phyloP scores from a whole-genome alignment of 2,113 vertebrate species.

The Corythoichthys haematopterus region DNA sequence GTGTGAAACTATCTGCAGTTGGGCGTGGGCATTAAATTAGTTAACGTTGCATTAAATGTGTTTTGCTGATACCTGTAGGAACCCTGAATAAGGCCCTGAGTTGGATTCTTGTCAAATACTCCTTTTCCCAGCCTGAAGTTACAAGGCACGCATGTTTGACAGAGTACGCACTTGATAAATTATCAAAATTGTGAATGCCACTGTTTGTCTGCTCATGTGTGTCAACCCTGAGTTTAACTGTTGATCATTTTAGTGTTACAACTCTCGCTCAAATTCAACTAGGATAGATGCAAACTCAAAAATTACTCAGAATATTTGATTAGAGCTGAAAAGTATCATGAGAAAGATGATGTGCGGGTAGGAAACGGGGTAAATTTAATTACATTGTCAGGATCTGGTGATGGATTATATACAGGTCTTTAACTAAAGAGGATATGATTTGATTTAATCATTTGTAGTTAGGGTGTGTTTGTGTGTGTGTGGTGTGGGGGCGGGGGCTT shows the following conservation, averaged over 20 bases:
- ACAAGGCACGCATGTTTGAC: neutral
- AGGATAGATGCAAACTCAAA: neutral
- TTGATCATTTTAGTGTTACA: neutral
- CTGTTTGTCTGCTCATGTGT: neutral
- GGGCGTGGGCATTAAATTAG: too few species aligned
- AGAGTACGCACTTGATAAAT: neutral
- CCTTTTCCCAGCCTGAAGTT: neutral
- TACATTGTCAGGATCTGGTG: constrained; percentile 2
- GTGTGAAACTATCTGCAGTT: too few species aligned
- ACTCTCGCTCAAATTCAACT: neutral
- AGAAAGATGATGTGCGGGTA: neutral
- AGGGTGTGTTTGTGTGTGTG: neutral
- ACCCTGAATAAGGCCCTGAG: too few species aligned
- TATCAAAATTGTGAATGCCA: neutral
- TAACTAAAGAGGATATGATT: neutral
- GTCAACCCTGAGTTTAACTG: neutral
- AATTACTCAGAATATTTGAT: neutral
- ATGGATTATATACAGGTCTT: neutral
- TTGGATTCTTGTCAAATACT: neutral
- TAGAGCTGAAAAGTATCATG: neutral
- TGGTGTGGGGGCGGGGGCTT: too few species aligned
- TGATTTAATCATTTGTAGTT: neutral
- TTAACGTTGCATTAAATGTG: too few species aligned
- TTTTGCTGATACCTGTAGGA: too few species aligned
- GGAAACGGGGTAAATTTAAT: neutral